Percentiles rank a stretch among this genome's conserved stretches.
Evolutionary conservation across 2,888 invertebrate genomes (phyloP).

Genomic region (Netelia fuscicornis): DNA sequence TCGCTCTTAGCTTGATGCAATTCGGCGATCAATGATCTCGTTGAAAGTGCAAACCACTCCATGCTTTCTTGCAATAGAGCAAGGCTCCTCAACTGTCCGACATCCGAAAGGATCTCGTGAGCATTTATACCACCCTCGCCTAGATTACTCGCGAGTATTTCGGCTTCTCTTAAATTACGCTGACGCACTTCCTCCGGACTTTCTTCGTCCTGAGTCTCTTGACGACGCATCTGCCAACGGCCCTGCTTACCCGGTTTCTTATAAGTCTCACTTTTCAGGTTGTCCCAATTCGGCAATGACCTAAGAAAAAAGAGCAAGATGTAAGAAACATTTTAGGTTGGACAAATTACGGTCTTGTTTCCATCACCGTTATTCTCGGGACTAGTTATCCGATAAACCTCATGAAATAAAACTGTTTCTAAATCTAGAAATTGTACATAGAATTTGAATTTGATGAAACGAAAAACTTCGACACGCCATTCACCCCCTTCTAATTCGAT

Average conservation of each 20-base stretch:
- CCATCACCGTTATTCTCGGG: too few species aligned
- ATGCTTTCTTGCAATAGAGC: conserved; percentile 97
- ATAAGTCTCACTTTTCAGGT: conserved; percentile 86
- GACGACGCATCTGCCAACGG: conserved; percentile 84
- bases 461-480: background rate
- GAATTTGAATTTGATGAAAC: background rate
- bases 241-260: conserved; percentile 79
- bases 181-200: conserved; percentile 92
- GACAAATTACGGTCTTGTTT: background rate
- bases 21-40: conserved; percentile 75
- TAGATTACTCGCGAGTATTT: conserved; percentile 96
- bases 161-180: conserved; percentile 94
- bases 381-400: background rate
- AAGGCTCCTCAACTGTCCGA: conserved; percentile 92
- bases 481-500: background rate
- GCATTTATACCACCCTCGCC: conserved; percentile 94
- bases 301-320: conserved; percentile 80
- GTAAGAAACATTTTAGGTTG: conserved; percentile 2
- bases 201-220: conserved; percentile 89
- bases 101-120: conserved; percentile 95
- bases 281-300: conserved; percentile 92
- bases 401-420: conserved; percentile 12
- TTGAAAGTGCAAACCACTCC: conserved; percentile 86
- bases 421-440: background rate
- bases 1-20: conserved; percentile 83